Evolutionary conservation across 2,888 invertebrate species (phyloP).

Genomic region (Microplitis manilae): DNA sequence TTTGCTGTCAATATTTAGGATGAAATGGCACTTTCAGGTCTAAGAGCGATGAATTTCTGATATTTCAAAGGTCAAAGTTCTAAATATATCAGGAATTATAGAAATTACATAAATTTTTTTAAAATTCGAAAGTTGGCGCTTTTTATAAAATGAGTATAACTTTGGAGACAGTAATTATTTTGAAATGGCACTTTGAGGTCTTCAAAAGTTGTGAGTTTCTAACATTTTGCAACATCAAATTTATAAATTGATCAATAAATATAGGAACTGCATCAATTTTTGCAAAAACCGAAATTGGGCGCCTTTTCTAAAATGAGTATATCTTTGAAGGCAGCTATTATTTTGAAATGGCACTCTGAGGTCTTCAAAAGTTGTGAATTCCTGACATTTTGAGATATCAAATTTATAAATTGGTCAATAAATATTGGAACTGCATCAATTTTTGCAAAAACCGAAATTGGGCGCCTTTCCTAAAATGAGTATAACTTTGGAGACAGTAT

Average conservation of each 20-base stretch:
- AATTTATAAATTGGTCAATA: too few species aligned
- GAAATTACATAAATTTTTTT: neutral
- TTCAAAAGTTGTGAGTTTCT: neutral
- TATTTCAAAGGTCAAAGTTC: too few species aligned
- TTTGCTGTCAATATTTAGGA: neutral
- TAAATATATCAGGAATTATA: too few species aligned
- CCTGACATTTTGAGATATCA: too few species aligned
- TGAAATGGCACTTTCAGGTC: neutral
- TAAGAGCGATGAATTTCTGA: too few species aligned
- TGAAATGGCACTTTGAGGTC: neutral
- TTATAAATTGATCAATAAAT: too few species aligned
- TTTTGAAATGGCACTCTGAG: neutral
- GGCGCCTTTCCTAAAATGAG: neutral
- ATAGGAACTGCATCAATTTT: neutral
- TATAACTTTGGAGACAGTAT: neutral
- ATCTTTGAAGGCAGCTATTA: neutral
- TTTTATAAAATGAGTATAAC: neutral
- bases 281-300: neutral
- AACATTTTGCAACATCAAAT: too few species aligned
- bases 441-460: neutral
- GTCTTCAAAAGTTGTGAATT: neutral
- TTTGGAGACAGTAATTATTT: neutral
- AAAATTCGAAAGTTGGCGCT: neutral
- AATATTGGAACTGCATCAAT: neutral
- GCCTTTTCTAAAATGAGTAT: neutral